Evolutionary conservation across 1,140 invertebrate species (phyloP), one percentile per base, ranked within the genome.

Genomic region (Platyscapa corneri): DNA sequence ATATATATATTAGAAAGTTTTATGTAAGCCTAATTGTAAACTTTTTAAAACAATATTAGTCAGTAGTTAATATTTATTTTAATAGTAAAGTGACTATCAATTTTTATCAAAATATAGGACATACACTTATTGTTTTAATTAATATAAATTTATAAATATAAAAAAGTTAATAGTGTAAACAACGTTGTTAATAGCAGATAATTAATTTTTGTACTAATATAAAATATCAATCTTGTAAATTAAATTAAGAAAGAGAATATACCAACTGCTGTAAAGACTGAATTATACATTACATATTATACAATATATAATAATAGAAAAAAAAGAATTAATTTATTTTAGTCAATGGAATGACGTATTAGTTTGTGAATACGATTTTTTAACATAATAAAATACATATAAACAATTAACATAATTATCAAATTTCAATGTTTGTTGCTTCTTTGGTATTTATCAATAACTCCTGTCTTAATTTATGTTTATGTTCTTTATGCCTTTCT

Each of bases 401-500:
- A 39, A 86, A 64, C 53, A 53, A 14, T 64, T 83, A 34, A 83
- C 78, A 74, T 37, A 65, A 6, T 82, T 67, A 81, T 82, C 56
- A 85, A 85, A 82, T 65, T 37, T 81, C 84, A 30, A 60, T 60
- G 12, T 64, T 49, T n/a, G 39, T 77, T 7, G 60, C 12, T 79
- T 86, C 67, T 49, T 46, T 72, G 6, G 76, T 37, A 37, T 84
- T 60, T 18, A 70, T 87, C 16, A 93, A 87, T 34, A 90, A 89
- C 64, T 85, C 86, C 10, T 92, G 83, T 87, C 91, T 88, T 86
- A 92, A 91, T 34, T 92, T 92, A 72, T 94, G 94, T 90, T 95
- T 95, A 42, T 94, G 94, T 81, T 94, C 93, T 87, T 94, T 94
- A 86, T 96, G 95, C 83, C 94, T 94, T 74, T 96, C 94, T 92